Evolutionary conservation across 2,797 vertebrate species (phyloP), one percentile per base, ranked within the genome.

Genomic region (Oryzias sinensis): DNA sequence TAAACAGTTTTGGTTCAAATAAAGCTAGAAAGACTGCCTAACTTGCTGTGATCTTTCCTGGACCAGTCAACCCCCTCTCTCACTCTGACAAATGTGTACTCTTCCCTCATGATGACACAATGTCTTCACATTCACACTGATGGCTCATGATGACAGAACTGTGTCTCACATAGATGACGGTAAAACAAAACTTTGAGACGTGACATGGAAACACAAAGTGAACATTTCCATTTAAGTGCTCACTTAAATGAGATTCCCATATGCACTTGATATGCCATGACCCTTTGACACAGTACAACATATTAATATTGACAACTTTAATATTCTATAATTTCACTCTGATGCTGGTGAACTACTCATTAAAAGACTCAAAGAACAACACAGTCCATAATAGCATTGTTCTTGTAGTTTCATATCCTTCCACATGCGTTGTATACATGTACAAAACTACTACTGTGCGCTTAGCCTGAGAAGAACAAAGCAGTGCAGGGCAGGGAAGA

Each of bases 191-290:
- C 76, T 81, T 74, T 37, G 67, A 59, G 73, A 85, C 82, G 77
- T 87, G 85, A 90, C 87, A 73, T 80, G 91, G 74, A 59, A 43
- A 77, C 87, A 76, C 63, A 83, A 89, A 87, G 76, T 89, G 90
- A 87, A 84, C 72, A 86, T 79, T 82, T 88, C 83, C 92, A 93
- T 93, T 93, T 93, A 93, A 93, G 91, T 88, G 63, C 82, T 87
- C 73, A 92, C 92, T 93, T 93, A 93, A 93, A 93, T 93, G 92
- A 93, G 91, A 93, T 93, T 93, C 92, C 92, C 88, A 80, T 79
- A 83, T 79, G 81, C 70, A 85, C 70, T 82, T 76, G 70, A 78
- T 83, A 87, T 80, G 86, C 80, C 80, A 85, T 82, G 76, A 85
- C 72, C 81, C 76, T 86, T 82, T 72, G 50, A 70, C 61, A 81